Evolutionary conservation across 2,113 vertebrate species (phyloP), one percentile per base, ranked within the genome.

Genomic region (Vimba vimba): DNA sequence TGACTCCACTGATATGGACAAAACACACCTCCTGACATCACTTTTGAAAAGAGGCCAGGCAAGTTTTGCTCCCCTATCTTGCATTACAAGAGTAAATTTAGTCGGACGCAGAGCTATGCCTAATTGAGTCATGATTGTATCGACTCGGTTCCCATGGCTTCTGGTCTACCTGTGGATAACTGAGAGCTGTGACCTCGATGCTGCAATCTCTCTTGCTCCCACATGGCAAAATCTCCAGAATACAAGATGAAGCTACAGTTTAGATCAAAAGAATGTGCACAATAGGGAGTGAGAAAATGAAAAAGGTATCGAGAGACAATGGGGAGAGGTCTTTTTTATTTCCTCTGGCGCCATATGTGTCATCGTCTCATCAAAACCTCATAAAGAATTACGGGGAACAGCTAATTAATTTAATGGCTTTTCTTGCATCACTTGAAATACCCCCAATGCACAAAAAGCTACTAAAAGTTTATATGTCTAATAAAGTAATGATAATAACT

Each of bases 351-450:
- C 69, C 57, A 86, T 76, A 50, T 73, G 68, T 43, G 71, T 47
- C 69, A 85, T 80, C 68, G 5, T 66, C 89, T 91, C 91, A 80
- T 89, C 86, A 85, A 86, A 75, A 87, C 76, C 84, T 87, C 90
- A 89, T 93, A 91, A 93, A 93, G 88, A 91, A 85, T 86, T 86
- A 89, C 68, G 85, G 23, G 87, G 79, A 86, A 86, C 71, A 79
- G 79, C 74, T 88, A 90, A 92, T 92, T 90, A 90, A 84, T 93
- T 90, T 91, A 90, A 92, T 86, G 81, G 88, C 86, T 84, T 74
- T 85, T 64, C 81, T 87, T 68, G 80, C n/a, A 66, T 64, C 88
- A 77, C 47, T 85, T 43, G 82, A 87, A 82, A 85, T 57, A 69
- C 66, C 36, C 57, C 15, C 62, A 86, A 90, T 75, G 66, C 79